Evolutionary conservation across 2,113 vertebrate genomes (phyloP).

Genomic region (Dicrurus megarhynchus): DNA sequence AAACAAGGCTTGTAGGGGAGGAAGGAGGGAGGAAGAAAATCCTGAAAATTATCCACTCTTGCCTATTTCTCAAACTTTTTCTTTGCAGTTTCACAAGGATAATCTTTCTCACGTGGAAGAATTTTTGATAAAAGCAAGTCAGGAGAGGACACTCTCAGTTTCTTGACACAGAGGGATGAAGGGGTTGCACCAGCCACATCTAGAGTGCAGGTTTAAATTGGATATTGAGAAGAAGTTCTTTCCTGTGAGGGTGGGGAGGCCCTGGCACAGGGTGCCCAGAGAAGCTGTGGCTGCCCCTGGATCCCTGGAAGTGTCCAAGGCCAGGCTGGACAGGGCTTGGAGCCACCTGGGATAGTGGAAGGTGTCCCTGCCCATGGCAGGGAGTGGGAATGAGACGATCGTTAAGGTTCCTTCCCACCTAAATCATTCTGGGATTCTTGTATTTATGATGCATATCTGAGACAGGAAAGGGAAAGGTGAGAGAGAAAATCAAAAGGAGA

Average conservation of each 20-base stretch:
- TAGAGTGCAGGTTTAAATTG: neutral
- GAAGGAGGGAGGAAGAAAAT: neutral
- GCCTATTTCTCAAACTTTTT: neutral
- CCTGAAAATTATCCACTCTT: neutral
- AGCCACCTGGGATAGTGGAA: accelerated
- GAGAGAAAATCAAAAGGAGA: neutral
- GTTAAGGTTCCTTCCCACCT: neutral
- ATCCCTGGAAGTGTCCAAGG: neutral
- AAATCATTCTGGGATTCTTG: neutral
- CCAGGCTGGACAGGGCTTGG: accelerated
- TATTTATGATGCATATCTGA: neutral
- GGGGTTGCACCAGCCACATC: neutral
- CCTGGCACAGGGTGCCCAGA: neutral
- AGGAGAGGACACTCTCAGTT: neutral
- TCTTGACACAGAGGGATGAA: neutral
- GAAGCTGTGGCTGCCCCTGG: neutral
- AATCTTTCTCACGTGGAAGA: neutral
- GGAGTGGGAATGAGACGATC: accelerated
- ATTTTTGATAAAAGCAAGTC: neutral
- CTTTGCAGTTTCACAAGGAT: neutral
- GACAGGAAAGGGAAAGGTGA: neutral
- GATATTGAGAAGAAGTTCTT: neutral
- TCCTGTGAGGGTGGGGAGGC: neutral
- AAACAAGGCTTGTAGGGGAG: neutral
- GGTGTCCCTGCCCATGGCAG: neutral